Base-by-base conservation (phyloP, 2,113 vertebrate genomes). In the Daubentonia madagascariensis region DNA sequence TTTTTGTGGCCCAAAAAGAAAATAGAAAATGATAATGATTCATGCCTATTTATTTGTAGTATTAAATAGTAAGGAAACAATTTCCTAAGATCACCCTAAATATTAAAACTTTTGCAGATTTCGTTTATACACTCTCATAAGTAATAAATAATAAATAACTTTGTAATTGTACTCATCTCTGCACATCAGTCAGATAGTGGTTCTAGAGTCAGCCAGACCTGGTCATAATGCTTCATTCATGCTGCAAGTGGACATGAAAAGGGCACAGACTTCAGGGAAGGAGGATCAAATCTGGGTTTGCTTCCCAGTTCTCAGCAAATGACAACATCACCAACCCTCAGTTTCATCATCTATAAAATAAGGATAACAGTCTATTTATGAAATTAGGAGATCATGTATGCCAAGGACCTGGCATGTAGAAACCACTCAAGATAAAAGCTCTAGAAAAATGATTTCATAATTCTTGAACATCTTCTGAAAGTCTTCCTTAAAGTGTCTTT, bases 401-500 rank as follows among this genome's bases (percentile, higher is more conserved):
- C 35, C 50, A 94, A 85, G 28, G 22, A 57, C 12, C 52, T 65
- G 57, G 30, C 63, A 61, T 16, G 4, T 23, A 72, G 30, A 97
- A 88, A 18, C 57, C 57, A 37, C 67, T 70, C 67, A 70, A 70
- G n/a, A 37, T 70, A 90, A 96, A 94, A 93, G 1, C 45, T 84
- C 68, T 75, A 75, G 43, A 93, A 67, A 65, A 84, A 96, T 43
- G 8, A 79, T 63, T 94, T 89, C n/a, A 76, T 45, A 59, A 45
- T 85, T 83, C 79, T 65, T 89, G 5, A 40, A 30, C 78, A 87
- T 45, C 40, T 73, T 54, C 83, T 80, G 22, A 91, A 95, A 78
- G 50, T 59, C 23, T 94, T 72, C n/a, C 75, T 40, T 78, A 32
- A 83, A 79, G 30, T 70, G 25, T 97, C 72, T 95, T 97, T 96